Base-by-base conservation (phyloP, 92 coral and sea anemone species). In the Paragorgia papillata region DNA sequence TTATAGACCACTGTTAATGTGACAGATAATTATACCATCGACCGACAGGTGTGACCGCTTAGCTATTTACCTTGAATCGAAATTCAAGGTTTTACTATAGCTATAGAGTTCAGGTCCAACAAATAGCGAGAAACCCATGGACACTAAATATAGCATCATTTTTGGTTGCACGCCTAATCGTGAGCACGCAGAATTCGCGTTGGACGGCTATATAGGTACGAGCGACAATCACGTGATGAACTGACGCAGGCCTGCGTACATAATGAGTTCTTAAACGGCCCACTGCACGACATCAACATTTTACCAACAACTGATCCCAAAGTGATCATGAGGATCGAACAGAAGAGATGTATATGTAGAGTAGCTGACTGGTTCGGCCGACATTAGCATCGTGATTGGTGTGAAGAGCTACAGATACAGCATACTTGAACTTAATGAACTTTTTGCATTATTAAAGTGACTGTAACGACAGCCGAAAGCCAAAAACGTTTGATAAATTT, bases 381-480 rank as follows among this genome's bases (percentile, higher is more conserved):
- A n/a, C n/a, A n/a, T n/a, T n/a, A n/a, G 20, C 58, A 7, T 17
- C 6, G 43, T 37, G 13, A 43, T 39, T 53, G 44, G n/a, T 66
- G 46, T 66, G 7, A 66, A 40, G n/a, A 35, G 17, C 20, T 31
- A 63, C 37, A 43, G 53, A 35, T 27, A 66, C 55, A 39, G 33
- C 76, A 50, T 69, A 34, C 76, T 32, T 29, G 43, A 69, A 69
- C 61, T 56, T 29, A 29, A 51, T 49, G 76, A 69, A 33, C 62
- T 49, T 37, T 22, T 51, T 26, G 60, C 76, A 25, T 69, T 69
- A 50, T 49, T 69, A 19, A 51, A 18, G 58, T 51, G 49, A 69
- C 54, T 69, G 56, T 20, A 69, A 69, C 58, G 59, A 69, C 76
- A 66, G 73, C 76, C 76, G 61, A 69, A 69, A 69, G 76, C 26